A percentile compares a stretch with the other conserved stretches of the same genome.
Conservation (phyloP, 2,797 vertebrate genomes). For the Mus caroli region DNA sequence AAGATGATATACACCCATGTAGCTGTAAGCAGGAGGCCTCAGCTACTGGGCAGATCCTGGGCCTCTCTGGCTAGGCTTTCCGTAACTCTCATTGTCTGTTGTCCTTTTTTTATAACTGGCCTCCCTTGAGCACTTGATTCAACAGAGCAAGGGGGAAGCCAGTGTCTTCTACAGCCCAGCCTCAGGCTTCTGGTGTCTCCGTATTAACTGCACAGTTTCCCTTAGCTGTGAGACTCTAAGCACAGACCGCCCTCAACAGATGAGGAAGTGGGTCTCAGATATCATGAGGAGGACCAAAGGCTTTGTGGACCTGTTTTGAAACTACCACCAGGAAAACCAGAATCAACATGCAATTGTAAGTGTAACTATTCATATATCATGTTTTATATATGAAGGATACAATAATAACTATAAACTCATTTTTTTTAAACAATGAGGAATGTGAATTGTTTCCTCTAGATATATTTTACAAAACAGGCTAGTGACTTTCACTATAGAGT, state of each 20-base stretch:
- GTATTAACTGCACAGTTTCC: neutral
- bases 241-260: neutral
- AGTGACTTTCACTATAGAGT: neutral
- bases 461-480: conserved; percentile 39
- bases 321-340: neutral
- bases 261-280: neutral
- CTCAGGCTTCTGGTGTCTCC: neutral
- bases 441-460: conserved; percentile 19
- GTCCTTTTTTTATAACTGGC: neutral
- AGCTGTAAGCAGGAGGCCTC: neutral
- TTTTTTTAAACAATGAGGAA: neutral
- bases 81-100: neutral
- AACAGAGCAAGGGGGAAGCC: neutral
- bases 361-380: neutral
- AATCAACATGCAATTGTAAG: neutral
- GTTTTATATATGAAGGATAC: conserved; percentile 14
- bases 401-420: conserved; percentile 9
- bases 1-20: neutral
- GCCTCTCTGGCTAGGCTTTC: neutral
- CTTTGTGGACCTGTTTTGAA: neutral
- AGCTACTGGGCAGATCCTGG: neutral
- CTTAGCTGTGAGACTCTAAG: neutral
- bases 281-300: neutral
- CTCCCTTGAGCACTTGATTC: neutral
- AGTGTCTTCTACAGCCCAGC: neutral